A percentile compares a stretch with the other conserved stretches of the same genome.
phyloP scores from a whole-genome alignment of 2,113 vertebrate genomes.

The Lathamus discolor region DNA sequence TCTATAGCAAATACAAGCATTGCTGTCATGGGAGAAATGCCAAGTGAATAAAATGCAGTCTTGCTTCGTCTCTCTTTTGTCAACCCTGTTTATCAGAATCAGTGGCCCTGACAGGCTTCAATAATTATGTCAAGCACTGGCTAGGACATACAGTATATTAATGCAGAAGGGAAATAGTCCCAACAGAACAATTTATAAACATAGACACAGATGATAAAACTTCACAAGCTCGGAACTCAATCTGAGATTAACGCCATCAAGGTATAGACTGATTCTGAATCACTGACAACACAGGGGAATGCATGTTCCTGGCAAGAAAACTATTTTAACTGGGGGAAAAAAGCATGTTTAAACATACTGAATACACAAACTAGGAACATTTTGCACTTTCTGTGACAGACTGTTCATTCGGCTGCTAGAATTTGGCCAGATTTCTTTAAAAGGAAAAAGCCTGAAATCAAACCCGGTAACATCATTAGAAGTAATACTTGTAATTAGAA shows the following conservation, averaged over 20 bases:
- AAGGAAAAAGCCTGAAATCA: not conserved
- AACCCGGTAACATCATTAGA: not conserved
- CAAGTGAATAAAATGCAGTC: not conserved
- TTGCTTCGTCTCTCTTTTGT: constrained; percentile 5
- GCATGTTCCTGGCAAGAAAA: constrained; percentile 7
- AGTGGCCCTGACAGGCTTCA: constrained; percentile 1
- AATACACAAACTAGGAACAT: constrained; percentile 36
- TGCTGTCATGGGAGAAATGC: not conserved
- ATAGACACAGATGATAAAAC: not conserved
- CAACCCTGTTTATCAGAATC: not conserved
- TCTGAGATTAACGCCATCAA: not conserved
- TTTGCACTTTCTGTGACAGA: constrained; percentile 37
- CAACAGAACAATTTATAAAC: not conserved
- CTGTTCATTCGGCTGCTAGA: constrained; percentile 43
- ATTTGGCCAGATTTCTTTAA: not conserved
- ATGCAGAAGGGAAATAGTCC: not conserved
- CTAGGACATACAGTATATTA: not conserved
- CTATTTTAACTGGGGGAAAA: constrained; percentile 18
- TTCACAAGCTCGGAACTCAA: not conserved
- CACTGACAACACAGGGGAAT: not conserved
- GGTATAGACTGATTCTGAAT: not conserved
- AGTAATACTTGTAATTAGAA: not conserved
- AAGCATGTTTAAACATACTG: not conserved
- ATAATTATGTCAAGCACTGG: constrained; percentile 7
- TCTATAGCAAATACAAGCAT: not conserved